phyloP scores from a whole-genome alignment of 2,113 vertebrate genomes.

The Artemisiospiza belli region DNA sequence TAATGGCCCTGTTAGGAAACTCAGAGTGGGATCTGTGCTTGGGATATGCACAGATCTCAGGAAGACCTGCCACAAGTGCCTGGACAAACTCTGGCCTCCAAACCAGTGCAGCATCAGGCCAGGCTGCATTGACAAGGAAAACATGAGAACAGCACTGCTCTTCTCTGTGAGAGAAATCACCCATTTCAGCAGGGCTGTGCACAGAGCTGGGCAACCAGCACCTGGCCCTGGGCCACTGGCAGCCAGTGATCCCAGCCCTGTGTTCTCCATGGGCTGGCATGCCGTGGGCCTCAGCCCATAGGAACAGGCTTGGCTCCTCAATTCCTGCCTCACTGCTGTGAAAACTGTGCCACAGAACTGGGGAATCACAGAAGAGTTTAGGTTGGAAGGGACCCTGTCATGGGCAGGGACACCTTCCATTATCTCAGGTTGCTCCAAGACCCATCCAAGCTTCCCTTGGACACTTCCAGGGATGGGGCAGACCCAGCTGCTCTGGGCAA shows the following conservation, averaged over 20 bases:
- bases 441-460: accelerated
- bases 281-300: not conserved
- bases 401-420: not conserved
- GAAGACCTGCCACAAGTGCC: not conserved
- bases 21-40: not conserved
- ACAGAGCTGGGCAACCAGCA: not conserved
- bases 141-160: accelerated
- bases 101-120: accelerated
- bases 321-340: not conserved
- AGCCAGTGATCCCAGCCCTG: not conserved
- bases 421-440: not conserved
- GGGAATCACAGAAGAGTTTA: not conserved
- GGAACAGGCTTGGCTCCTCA: not conserved
- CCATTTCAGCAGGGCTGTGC: not conserved
- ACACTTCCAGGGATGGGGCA: not conserved
- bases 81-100: not conserved
- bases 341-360: not conserved
- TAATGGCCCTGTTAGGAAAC: not conserved
- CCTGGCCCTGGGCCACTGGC: accelerated
- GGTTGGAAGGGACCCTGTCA: not conserved
- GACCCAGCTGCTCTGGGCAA: not conserved
- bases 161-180: not conserved
- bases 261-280: not conserved
- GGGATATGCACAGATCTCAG: not conserved
- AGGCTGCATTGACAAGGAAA: accelerated